A percentile compares a stretch with the other conserved stretches of the same genome.
These are phyloP conservation scores for Toxotes chatareus DNA, from an alignment of 2,113 vertebrate genomes.

Conservation along the genomic window DNA sequence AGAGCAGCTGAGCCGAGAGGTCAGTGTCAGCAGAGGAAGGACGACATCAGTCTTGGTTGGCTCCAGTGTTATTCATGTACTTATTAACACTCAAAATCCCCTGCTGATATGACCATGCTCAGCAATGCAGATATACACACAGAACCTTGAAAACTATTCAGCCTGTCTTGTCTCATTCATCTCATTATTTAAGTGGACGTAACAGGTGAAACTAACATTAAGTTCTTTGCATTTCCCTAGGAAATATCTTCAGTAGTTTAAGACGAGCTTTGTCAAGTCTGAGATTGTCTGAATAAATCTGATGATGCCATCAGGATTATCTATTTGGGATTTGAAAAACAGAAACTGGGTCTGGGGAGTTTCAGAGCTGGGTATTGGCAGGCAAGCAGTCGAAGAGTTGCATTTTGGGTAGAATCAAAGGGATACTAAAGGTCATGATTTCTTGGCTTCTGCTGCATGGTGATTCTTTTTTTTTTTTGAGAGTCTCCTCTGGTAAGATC, in stretches of 20 bases:
- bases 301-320: neutral
- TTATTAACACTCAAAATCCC: no score
- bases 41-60: neutral
- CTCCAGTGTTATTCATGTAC: neutral
- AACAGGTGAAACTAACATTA: neutral
- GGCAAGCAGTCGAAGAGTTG: neutral
- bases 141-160: neutral
- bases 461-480: neutral
- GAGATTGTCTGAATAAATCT: no score
- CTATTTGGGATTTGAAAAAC: neutral
- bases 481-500: neutral
- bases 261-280: no score
- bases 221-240: neutral
- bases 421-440: no score
- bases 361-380: no score
- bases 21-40: neutral
- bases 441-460: no score
- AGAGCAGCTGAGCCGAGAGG: neutral
- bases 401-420: no score
- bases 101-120: no score
- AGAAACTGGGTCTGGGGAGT: no score
- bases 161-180: neutral
- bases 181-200: neutral
- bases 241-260: no score
- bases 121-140: neutral